Conservation (phyloP, 2,888 invertebrate genomes). For the Serrognathus titanus region DNA sequence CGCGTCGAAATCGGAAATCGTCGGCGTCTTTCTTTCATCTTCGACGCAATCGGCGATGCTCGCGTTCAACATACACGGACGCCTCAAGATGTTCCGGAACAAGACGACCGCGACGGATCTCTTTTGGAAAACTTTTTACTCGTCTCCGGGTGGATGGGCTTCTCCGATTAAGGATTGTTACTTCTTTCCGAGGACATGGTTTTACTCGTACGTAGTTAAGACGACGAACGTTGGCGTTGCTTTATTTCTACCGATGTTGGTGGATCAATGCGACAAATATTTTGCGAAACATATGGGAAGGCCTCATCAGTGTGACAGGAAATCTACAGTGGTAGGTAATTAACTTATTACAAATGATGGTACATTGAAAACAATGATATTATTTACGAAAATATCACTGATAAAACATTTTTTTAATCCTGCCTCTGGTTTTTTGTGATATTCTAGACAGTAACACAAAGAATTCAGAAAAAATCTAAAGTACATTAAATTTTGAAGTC, state of each 20-base stretch:
- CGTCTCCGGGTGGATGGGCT: constrained; percentile 46
- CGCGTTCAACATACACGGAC: constrained; percentile 36
- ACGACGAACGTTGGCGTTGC: constrained; percentile 34
- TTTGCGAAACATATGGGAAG: constrained; percentile 67
- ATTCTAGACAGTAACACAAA: too few relatives aligned
- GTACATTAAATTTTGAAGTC: too few relatives aligned
- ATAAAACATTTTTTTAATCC: too few relatives aligned
- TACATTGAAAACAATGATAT: neutral
- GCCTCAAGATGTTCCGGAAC: constrained; percentile 39
- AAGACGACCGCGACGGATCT: constrained; percentile 51
- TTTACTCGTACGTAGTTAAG: constrained; percentile 41
- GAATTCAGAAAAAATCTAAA: too few relatives aligned
- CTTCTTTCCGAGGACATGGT: constrained; percentile 41
- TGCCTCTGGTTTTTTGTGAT: too few relatives aligned
- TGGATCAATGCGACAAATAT: constrained; percentile 70
- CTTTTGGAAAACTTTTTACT: constrained; percentile 56
- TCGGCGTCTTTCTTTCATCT: constrained; percentile 45
- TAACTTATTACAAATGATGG: neutral
- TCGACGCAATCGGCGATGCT: constrained; percentile 33
- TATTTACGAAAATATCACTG: too few relatives aligned
- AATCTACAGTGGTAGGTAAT: constrained; percentile 51
- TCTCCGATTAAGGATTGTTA: constrained; percentile 46
- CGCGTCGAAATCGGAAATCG: constrained; percentile 48
- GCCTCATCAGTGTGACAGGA: constrained; percentile 56
- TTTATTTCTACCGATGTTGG: constrained; percentile 51